Conservation (phyloP, 1,140 invertebrate species). For the Drosophila bocki region DNA sequence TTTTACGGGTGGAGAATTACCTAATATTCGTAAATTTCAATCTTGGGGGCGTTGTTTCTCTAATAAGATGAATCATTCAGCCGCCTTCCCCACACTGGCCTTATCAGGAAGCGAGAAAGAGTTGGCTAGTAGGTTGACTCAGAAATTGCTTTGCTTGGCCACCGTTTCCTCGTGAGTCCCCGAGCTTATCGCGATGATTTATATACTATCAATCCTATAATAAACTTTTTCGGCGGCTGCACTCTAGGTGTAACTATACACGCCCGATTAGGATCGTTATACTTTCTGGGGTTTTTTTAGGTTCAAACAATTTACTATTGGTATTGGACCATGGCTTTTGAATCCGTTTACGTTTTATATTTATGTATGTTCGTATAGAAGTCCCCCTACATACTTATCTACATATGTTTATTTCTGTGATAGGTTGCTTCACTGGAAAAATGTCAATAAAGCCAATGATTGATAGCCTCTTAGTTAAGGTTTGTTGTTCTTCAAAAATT, state of each 20-base stretch:
- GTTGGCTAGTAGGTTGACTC: slow-evolving; percentile 8
- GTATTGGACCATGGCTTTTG: neutral
- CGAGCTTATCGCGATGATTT: slow-evolving; percentile 37
- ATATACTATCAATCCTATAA: slow-evolving; percentile 27
- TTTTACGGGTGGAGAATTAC: neutral
- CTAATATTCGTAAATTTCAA: neutral
- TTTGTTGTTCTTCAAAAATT: neutral
- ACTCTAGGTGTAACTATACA: slow-evolving; percentile 2
- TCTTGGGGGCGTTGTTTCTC: slow-evolving; percentile 1
- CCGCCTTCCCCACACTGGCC: neutral
- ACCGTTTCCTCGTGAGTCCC: slow-evolving; percentile 57
- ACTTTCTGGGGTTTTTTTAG: slow-evolving; percentile 14
- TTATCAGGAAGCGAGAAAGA: slow-evolving; percentile 22
- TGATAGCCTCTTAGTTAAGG: neutral
- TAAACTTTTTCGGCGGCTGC: slow-evolving; percentile 11
- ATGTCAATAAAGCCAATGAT: slow-evolving; percentile 20
- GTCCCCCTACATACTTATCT: neutral
- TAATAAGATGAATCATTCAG: slow-evolving; percentile 30
- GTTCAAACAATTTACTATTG: neutral
- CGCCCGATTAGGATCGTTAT: slow-evolving; percentile 29
- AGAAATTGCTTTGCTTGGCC: neutral
- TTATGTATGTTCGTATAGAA: neutral
- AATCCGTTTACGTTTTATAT: neutral
- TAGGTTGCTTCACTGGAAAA: slow-evolving; percentile 20
- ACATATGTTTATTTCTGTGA: slow-evolving; percentile 2